Conservation (phyloP, 53 echinoderm and acorn worm species). For the Actinopyga echinites region DNA sequence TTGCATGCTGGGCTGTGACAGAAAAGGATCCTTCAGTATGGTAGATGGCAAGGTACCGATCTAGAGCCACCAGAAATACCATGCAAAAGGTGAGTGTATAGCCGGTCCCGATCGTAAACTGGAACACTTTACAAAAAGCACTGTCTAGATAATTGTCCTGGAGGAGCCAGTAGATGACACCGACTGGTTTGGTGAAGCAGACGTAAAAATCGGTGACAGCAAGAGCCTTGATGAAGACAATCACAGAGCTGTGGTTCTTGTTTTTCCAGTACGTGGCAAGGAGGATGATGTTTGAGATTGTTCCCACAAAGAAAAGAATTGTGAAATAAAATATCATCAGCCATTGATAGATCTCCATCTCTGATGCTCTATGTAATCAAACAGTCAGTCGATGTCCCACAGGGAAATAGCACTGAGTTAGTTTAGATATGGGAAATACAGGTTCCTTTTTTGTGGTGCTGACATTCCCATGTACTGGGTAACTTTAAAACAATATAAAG, state of each 20-base stretch:
- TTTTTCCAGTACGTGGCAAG: neutral
- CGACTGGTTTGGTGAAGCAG: conserved; percentile 12
- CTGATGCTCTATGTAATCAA: no score
- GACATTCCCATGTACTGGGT: no score
- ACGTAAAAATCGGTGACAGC: conserved; percentile 9
- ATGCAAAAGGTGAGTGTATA: conserved; percentile 22
- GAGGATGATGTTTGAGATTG: neutral
- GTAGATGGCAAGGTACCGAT: conserved; percentile 37
- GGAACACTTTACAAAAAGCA: conserved; percentile 2
- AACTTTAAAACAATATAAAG: no score
- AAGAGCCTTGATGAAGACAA: conserved; percentile 24
- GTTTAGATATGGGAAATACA: no score
- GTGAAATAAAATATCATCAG: conserved; percentile 13
- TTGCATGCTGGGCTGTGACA: conserved; percentile 4
- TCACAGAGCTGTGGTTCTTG: conserved; percentile 34
- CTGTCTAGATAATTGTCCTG: neutral
- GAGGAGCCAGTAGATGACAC: conserved; percentile 12
- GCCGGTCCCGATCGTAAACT: conserved; percentile 25
- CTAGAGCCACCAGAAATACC: conserved; percentile 20
- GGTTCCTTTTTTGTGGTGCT: no score
- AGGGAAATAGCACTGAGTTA: no score
- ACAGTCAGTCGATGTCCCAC: no score
- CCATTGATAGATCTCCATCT: conserved; percentile 21
- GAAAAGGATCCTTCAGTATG: conserved; percentile 16
- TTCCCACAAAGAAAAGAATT: conserved; percentile 8